Conservation (phyloP, 2,888 invertebrate genomes). For the Agrotis clavis region DNA sequence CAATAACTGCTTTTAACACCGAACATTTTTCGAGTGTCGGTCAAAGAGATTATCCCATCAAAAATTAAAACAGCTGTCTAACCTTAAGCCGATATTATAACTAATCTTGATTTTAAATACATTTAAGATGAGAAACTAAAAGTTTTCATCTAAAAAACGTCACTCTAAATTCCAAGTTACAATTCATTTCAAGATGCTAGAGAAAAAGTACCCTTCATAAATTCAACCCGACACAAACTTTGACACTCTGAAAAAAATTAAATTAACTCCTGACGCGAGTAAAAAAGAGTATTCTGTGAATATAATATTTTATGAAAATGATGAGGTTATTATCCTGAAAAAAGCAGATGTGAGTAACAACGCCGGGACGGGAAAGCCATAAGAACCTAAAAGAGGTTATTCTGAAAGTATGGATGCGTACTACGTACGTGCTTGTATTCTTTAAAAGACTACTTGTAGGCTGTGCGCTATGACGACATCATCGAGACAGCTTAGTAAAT, state of each 20-base stretch:
- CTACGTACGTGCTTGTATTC: no score
- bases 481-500: no score
- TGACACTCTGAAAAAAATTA: slow-evolving; percentile 45
- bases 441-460: no score
- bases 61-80: neutral
- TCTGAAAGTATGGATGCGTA: no score
- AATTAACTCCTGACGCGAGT: slow-evolving; percentile 45
- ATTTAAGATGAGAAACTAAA: neutral
- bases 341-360: no score
- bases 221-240: slow-evolving; percentile 51
- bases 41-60: neutral
- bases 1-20: no score
- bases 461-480: no score
- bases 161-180: slow-evolving; percentile 9
- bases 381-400: no score
- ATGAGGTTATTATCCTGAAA: slow-evolving; percentile 17
- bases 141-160: slow-evolving; percentile 6
- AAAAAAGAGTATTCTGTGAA: slow-evolving; percentile 45
- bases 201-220: slow-evolving; percentile 46
- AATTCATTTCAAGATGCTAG: slow-evolving; percentile 39
- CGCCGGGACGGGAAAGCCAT: no score
- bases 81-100: neutral
- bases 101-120: neutral
- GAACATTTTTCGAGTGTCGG: neutral
- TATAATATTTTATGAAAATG: slow-evolving; percentile 40